Evolutionary conservation across 2,113 vertebrate genomes (phyloP).

Genomic region (Parus major): DNA sequence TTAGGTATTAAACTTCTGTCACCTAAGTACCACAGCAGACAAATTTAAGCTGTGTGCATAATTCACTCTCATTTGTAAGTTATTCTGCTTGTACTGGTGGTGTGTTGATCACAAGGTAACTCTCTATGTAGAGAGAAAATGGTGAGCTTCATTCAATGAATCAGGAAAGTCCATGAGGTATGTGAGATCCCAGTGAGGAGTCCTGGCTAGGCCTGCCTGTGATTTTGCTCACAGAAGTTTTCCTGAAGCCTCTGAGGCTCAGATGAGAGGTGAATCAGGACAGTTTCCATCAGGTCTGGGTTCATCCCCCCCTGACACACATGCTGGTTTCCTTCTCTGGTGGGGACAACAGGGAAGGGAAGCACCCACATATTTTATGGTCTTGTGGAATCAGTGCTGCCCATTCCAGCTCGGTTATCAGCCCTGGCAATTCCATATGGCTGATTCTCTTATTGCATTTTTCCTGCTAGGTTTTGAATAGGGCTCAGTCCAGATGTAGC

Average conservation of each 20-base stretch:
- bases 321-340: not conserved
- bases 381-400: not conserved
- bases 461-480: not conserved
- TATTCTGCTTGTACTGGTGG: not conserved
- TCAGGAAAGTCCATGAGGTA: not conserved
- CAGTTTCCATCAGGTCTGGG: not conserved
- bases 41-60: not conserved
- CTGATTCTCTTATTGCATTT: not conserved
- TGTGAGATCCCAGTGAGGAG: not conserved
- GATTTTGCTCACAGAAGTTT: not conserved
- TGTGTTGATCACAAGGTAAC: not conserved
- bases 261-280: not conserved
- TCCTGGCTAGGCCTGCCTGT: not conserved
- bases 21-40: not conserved
- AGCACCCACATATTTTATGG: not conserved
- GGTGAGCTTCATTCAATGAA: not conserved
- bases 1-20: not conserved
- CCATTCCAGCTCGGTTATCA: not conserved
- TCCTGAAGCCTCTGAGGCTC: not conserved
- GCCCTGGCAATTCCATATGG: not conserved
- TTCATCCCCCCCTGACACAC: not conserved
- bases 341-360: not conserved
- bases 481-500: not conserved
- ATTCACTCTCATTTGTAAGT: slow-evolving; percentile 14
- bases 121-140: not conserved